A percentile compares a stretch with the other conserved stretches of the same genome.
Evolutionary conservation across 2,113 vertebrate genomes (phyloP).

Genomic region (Catharus fuscescens): DNA sequence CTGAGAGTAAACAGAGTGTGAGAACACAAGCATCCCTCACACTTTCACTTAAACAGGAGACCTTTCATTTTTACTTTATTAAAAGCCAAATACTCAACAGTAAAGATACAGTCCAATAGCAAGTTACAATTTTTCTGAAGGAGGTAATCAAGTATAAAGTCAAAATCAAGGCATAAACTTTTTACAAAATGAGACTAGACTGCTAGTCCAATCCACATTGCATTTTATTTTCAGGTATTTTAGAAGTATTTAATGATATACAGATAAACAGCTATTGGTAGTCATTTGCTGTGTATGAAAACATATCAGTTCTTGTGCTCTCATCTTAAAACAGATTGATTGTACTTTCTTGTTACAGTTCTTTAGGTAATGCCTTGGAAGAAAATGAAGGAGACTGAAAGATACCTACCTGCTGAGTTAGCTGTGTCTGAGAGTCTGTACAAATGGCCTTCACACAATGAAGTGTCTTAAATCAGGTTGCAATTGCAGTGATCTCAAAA

Average conservation of each 20-base stretch:
- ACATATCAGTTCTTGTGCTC: not conserved
- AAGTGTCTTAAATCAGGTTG: not conserved
- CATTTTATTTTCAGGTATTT: not conserved
- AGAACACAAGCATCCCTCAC: not conserved
- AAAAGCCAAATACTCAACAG: not conserved
- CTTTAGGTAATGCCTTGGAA: not conserved
- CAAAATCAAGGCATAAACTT: not conserved
- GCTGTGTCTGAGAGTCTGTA: not conserved
- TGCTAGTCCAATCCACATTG: not conserved
- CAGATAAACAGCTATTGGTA: not conserved
- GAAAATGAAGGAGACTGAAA: not conserved
- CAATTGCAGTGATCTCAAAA: not conserved
- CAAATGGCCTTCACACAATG: not conserved
- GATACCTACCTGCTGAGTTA: not conserved
- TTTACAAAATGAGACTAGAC: not conserved
- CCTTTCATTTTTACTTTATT: not conserved
- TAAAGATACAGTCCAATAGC: not conserved
- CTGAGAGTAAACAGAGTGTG: not conserved
- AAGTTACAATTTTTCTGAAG: not conserved
- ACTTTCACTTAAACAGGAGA: not conserved
- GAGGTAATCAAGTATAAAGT: not conserved
- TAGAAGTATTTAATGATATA: not conserved
- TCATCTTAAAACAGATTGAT: not conserved
- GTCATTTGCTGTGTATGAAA: not conserved
- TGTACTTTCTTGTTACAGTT: not conserved